A percentile compares a stretch with the other conserved stretches of the same genome.
Conservation (phyloP, 2,113 vertebrate genomes). For the Platichthys flesus region DNA sequence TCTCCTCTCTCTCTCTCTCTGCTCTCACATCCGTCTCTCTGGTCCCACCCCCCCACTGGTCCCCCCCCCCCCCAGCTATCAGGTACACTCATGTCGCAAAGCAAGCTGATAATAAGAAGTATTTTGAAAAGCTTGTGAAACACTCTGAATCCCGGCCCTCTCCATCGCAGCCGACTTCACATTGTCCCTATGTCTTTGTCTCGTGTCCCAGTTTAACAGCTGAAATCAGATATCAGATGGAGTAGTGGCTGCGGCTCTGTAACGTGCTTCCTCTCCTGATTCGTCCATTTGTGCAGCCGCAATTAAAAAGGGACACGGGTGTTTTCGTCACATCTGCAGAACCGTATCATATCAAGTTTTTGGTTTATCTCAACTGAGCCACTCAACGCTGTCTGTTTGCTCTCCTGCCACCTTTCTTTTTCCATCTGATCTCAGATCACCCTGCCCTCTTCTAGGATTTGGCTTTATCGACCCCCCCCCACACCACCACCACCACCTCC, state of each 20-base stretch:
- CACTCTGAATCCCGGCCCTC: constrained; percentile 36
- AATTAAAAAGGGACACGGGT: constrained; percentile 50
- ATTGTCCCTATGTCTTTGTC: constrained; percentile 11
- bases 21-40: constrained; percentile 26
- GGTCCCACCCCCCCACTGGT: constrained; percentile 4
- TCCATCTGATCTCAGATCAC: constrained; percentile 41
- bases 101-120: constrained; percentile 68
- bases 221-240: constrained; percentile 59
- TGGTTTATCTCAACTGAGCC: constrained; percentile 45
- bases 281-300: constrained; percentile 41
- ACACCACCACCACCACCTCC: constrained; percentile 24
- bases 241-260: constrained; percentile 31
- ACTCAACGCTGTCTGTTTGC: constrained; percentile 39
- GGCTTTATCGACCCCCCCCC: constrained; percentile 8
- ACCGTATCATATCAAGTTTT: constrained; percentile 32
- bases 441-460: constrained; percentile 4
- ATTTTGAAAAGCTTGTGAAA: constrained; percentile 74
- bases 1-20: constrained; percentile 1
- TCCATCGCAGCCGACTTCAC: no score
- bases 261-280: constrained; percentile 29
- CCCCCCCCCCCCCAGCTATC: constrained; percentile 41
- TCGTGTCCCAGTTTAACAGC: constrained; percentile 52
- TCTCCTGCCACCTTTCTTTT: constrained; percentile 44
- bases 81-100: constrained; percentile 64
- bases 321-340: constrained; percentile 20